Percentiles rank a stretch among this genome's conserved stretches.
Conservation (phyloP, 2,797 vertebrate species). For the Ceryle rudis region DNA sequence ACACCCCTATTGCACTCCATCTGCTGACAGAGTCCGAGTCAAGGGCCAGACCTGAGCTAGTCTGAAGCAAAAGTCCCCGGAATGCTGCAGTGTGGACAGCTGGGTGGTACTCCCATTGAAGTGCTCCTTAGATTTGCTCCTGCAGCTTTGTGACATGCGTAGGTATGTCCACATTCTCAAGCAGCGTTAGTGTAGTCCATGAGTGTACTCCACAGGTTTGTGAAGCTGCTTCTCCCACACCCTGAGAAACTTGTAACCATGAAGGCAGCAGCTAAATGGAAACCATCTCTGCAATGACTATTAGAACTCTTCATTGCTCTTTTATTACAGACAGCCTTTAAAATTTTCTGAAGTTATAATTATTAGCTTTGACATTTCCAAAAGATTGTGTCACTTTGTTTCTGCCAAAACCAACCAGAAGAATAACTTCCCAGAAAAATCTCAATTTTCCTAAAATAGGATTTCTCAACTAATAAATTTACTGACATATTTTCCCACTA, state of each 20-base stretch:
- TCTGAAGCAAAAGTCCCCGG: neutral
- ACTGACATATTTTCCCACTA: neutral
- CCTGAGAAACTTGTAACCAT: neutral
- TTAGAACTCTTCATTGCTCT: neutral
- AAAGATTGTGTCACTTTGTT: neutral
- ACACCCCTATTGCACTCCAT: accelerated
- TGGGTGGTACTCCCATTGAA: accelerated
- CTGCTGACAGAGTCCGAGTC: neutral
- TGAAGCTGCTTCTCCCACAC: neutral
- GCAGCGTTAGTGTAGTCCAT: neutral
- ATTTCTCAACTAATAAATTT: neutral
- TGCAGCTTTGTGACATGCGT: too few species aligned
- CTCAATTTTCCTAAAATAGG: neutral
- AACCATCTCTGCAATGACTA: neutral
- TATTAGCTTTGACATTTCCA: neutral
- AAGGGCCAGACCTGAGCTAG: neutral
- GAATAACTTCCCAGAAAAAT: neutral
- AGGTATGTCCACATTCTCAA: neutral
- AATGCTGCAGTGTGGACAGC: accelerated
- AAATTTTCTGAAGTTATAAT: neutral
- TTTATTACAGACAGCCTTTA: neutral
- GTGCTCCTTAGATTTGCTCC: neutral
- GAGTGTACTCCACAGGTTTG: neutral
- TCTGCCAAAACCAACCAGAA: neutral
- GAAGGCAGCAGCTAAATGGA: neutral